phyloP scores from a whole-genome alignment of 2,113 vertebrate species.

The Odocoileus hemionus region DNA sequence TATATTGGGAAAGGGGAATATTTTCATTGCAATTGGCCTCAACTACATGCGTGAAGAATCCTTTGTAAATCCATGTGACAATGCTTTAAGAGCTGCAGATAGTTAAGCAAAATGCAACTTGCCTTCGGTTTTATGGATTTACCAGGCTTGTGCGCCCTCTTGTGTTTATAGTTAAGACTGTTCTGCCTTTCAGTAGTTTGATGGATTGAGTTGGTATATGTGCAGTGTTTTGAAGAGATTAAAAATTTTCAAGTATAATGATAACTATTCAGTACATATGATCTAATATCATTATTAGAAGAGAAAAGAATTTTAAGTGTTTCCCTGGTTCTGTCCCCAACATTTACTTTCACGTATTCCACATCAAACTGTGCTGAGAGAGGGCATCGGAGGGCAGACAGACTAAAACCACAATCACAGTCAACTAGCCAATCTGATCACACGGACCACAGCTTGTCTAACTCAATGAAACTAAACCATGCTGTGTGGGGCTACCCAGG shows the following conservation, averaged over 20 bases:
- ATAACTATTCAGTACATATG: background rate
- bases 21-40: background rate
- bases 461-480: too few relatives aligned
- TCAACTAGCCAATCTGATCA: too few relatives aligned
- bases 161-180: slow-evolving; percentile 29
- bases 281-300: background rate
- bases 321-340: background rate
- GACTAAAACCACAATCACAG: too few relatives aligned
- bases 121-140: slow-evolving; percentile 4
- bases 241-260: background rate
- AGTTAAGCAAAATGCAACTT: background rate
- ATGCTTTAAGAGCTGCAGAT: background rate
- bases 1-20: background rate
- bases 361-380: background rate
- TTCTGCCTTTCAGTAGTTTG: background rate
- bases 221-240: slow-evolving; percentile 10
- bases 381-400: too few relatives aligned
- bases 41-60: background rate
- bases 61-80: background rate
- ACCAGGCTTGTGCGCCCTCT: slow-evolving; percentile 58
- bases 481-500: too few relatives aligned
- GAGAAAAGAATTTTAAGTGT: background rate
- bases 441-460: too few relatives aligned
- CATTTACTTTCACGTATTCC: background rate
- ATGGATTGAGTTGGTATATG: background rate